Percentiles rank a stretch among this genome's conserved stretches.
phyloP scores from a whole-genome alignment of 1,140 invertebrate genomes.

The Lepidurus apus region DNA sequence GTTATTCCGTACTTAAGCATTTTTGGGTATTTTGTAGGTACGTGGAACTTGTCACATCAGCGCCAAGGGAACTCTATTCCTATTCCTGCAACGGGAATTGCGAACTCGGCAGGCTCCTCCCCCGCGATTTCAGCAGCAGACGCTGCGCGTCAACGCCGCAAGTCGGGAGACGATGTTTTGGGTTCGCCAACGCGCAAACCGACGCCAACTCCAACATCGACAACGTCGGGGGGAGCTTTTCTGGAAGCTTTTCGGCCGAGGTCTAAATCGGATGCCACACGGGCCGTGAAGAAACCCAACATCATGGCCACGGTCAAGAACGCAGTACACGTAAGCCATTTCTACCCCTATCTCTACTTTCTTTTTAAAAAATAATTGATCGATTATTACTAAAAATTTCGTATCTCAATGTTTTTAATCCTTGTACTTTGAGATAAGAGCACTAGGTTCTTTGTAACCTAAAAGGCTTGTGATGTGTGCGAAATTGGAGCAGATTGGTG shows the following conservation, averaged over 20 bases:
- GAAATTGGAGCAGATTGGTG: neutral
- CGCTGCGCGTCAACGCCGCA: constrained; percentile 45
- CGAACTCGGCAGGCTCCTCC: constrained; percentile 5
- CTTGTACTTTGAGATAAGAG: neutral
- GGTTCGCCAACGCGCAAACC: constrained; percentile 35
- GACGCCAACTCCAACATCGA: constrained; percentile 41
- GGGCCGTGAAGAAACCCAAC: constrained; percentile 56
- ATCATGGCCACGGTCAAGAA: constrained; percentile 74
- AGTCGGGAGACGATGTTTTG: constrained; percentile 49
- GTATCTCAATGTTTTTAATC: neutral
- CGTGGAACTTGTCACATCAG: constrained; percentile 43
- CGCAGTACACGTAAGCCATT: constrained; percentile 59
- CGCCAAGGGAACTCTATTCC: constrained; percentile 22
- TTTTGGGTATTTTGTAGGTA: constrained; percentile 31
- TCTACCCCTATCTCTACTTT: neutral
- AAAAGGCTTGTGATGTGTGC: constrained; percentile 23
- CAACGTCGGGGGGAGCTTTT: constrained; percentile 58
- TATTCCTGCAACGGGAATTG: neutral
- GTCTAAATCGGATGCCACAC: constrained; percentile 68
- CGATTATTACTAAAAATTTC: neutral
- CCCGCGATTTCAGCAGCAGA: constrained; percentile 40
- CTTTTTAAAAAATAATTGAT: neutral
- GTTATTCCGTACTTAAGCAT: neutral
- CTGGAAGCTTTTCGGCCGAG: constrained; percentile 77
- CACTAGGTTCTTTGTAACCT: neutral